Conservation (phyloP, 2,113 vertebrate species). For the Tupaia chinensis region DNA sequence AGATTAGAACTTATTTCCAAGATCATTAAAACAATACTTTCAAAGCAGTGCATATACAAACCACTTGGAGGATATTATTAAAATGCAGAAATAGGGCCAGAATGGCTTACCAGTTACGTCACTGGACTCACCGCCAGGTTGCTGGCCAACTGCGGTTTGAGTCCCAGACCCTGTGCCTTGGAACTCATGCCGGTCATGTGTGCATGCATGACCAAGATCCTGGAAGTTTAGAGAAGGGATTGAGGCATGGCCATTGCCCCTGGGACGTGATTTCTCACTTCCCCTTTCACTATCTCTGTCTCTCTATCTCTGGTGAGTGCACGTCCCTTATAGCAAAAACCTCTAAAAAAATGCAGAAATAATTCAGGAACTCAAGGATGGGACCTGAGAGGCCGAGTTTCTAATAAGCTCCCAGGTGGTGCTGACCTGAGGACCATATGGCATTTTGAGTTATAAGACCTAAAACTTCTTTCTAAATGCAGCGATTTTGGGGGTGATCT, state of each 20-base stretch:
- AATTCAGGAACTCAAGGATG: not conserved
- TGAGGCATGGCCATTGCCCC: too few species aligned
- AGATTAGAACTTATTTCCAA: slow-evolving; percentile 34
- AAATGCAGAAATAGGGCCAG: not conserved
- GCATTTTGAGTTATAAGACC: not conserved
- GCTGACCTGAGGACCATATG: not conserved
- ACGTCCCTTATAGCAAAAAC: too few species aligned
- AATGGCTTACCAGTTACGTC: too few species aligned
- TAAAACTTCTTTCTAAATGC: slow-evolving; percentile 7
- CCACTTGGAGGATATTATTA: not conserved
- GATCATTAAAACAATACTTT: slow-evolving; percentile 34
- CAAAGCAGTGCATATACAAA: not conserved
- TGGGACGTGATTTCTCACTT: too few species aligned
- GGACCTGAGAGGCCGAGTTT: not conserved
- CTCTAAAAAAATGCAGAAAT: not conserved
- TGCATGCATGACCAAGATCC: too few species aligned
- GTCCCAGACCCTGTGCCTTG: too few species aligned
- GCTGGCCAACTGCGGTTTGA: too few species aligned
- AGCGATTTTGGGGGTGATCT: not conserved
- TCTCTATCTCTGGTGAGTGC: too few species aligned
- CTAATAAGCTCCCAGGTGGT: not conserved
- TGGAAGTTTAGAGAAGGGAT: too few species aligned
- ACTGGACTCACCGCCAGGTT: too few species aligned
- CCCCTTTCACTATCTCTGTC: too few species aligned
- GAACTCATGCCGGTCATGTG: too few species aligned